A percentile compares a stretch with the other conserved stretches of the same genome.
Evolutionary conservation across 2,797 vertebrate species (phyloP).

Genomic region (Pipistrellus nathusii): DNA sequence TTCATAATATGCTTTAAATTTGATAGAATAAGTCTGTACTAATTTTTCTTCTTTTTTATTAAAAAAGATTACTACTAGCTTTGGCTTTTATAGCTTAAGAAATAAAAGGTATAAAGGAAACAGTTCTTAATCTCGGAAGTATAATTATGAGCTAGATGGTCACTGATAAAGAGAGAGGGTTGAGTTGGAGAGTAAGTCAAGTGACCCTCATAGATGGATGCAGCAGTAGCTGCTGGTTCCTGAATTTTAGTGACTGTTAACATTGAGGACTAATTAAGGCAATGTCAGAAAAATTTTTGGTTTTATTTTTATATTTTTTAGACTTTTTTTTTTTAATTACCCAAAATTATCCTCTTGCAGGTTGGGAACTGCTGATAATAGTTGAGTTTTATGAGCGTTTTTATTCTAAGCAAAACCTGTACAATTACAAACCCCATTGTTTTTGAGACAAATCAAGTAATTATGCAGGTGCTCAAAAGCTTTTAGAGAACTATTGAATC

Average conservation of each 20-base stretch:
- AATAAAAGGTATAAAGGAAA: conserved; percentile 11
- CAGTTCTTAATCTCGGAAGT: conserved; percentile 4
- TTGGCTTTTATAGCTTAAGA: conserved; percentile 23
- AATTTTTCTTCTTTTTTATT: neutral
- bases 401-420: neutral
- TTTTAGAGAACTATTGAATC: neutral
- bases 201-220: neutral
- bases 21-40: neutral
- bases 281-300: neutral
- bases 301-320: neutral
- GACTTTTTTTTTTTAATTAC: neutral
- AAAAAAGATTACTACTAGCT: neutral
- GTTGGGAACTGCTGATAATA: neutral
- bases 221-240: neutral
- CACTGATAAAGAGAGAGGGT: neutral
- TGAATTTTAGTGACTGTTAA: neutral
- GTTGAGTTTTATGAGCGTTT: neutral
- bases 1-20: neutral
- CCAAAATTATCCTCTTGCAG: neutral
- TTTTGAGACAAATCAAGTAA: neutral
- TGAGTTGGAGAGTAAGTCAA: neutral
- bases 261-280: neutral
- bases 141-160: neutral
- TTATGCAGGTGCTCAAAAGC: conserved; percentile 18
- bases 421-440: neutral